Evolutionary conservation across 2,797 vertebrate species (phyloP).

Genomic region (Galago senegalensis): DNA sequence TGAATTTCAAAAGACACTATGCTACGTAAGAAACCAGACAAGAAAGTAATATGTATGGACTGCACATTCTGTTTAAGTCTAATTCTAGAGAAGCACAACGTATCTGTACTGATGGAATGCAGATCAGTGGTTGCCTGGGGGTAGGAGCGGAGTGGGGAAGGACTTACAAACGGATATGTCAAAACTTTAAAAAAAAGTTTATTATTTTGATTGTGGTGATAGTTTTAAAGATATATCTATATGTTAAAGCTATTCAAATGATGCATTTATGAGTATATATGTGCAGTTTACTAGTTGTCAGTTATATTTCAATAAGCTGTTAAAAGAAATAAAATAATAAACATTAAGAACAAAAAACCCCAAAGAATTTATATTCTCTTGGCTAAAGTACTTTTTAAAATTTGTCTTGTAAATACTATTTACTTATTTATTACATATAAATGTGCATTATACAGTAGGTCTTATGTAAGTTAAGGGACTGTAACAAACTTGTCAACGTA

Average conservation of each 20-base stretch:
- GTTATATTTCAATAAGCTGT: slow-evolving; percentile 17
- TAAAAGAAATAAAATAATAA: slow-evolving; percentile 31
- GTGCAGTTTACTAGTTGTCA: background rate
- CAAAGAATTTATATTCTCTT: slow-evolving; percentile 25
- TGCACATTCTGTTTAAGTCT: background rate
- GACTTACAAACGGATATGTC: background rate
- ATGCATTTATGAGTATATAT: background rate
- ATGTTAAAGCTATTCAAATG: background rate
- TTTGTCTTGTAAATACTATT: slow-evolving; percentile 13
- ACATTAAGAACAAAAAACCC: background rate
- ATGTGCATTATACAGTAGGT: background rate
- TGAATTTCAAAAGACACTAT: background rate
- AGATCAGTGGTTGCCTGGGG: background rate
- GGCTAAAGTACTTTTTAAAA: background rate
- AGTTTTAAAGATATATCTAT: background rate
- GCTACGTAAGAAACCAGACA: background rate
- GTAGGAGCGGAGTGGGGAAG: background rate
- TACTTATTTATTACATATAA: slow-evolving; percentile 25
- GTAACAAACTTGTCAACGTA: too few species aligned
- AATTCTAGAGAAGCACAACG: slow-evolving; percentile 1
- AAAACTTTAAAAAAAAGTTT: background rate
- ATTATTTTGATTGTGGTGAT: background rate
- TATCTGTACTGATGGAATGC: background rate
- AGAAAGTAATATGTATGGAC: background rate
- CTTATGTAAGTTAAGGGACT: too few species aligned